Evolutionary conservation across 2,113 vertebrate species (phyloP).

Genomic region (Rattus norvegicus): DNA sequence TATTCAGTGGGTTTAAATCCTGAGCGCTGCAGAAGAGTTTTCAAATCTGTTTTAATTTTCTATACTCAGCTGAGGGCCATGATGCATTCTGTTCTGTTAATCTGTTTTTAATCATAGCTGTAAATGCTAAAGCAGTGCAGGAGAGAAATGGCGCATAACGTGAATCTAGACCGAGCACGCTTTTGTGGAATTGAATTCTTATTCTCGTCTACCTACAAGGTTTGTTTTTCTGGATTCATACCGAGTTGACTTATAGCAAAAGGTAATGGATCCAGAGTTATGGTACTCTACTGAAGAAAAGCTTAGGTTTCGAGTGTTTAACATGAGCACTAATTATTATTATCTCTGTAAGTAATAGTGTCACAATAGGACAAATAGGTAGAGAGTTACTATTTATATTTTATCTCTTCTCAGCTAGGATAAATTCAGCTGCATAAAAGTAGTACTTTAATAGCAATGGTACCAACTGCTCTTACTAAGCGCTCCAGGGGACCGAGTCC

Average conservation of each 20-base stretch:
- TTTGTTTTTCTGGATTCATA: neutral
- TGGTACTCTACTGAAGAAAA: neutral
- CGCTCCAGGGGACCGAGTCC: neutral
- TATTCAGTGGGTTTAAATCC: conserved; percentile 80
- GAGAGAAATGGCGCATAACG: conserved; percentile 66
- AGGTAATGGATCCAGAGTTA: neutral
- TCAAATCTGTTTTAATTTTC: conserved; percentile 82
- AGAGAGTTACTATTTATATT: neutral
- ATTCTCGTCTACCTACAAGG: neutral
- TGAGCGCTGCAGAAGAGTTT: conserved; percentile 66
- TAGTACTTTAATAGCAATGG: neutral
- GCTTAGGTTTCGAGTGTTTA: neutral
- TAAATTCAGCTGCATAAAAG: neutral
- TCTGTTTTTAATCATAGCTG: conserved; percentile 81
- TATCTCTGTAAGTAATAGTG: neutral
- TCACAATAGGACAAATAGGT: neutral
- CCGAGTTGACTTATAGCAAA: neutral
- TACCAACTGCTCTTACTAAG: neutral
- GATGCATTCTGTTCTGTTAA: conserved; percentile 74
- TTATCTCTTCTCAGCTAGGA: neutral
- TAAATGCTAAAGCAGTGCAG: conserved; percentile 57
- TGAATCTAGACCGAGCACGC: conserved; percentile 54
- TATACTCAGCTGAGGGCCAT: conserved; percentile 74
- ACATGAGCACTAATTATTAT: neutral
- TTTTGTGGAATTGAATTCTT: conserved; percentile 42